Evolutionary conservation across 2,797 vertebrate species (phyloP), one percentile per base, ranked within the genome.

Genomic region (Ctenopoma multispine): DNA sequence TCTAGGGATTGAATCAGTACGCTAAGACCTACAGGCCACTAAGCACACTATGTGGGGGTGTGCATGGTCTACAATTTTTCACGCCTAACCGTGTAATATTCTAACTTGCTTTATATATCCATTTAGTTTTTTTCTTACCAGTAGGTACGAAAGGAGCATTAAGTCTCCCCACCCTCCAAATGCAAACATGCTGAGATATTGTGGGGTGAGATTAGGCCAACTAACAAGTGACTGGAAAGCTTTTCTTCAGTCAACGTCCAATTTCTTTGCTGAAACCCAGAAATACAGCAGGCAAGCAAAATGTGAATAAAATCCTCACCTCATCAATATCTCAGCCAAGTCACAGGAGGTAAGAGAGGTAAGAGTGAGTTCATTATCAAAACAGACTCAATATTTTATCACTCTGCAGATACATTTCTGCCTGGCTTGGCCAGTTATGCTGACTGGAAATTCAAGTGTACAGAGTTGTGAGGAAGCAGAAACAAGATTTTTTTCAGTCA

Each of bases 361-460:
- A 77, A 85, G 78, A 44, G 40, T 73, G 81, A 86, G 70, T 87
- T 86, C 73, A 82, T 80, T 84, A 90, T 85, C 74, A 80, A 84
- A 88, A 92, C 79, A 82, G 75, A 67, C 59, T 85, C 79, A 79
- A 87, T 86, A 88, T 88, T 87, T 86, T 80, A 89, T 83, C 72
- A 80, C 67, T 75, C 73, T 60, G 70, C 75, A 83, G 77, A 86
- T 80, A 63, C 59, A 73, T 77, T 81, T 88, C 69, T 75, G 68
- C 66, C 65, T 77, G 54, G 20, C 73, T 71, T 17, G 34, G 69
- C 38, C 77, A 68, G 48, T 77, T 85, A 68, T 69, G 73, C 85
- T 79, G 77, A 88, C 79, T 74, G 47, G 58, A 82, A 82, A 86
- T 65, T 50, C n/a, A 49, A 75, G 73, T 24, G 27, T 58, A 63